Conservation (phyloP, 2,113 vertebrate genomes). For the Shinisaurus crocodilurus region DNA sequence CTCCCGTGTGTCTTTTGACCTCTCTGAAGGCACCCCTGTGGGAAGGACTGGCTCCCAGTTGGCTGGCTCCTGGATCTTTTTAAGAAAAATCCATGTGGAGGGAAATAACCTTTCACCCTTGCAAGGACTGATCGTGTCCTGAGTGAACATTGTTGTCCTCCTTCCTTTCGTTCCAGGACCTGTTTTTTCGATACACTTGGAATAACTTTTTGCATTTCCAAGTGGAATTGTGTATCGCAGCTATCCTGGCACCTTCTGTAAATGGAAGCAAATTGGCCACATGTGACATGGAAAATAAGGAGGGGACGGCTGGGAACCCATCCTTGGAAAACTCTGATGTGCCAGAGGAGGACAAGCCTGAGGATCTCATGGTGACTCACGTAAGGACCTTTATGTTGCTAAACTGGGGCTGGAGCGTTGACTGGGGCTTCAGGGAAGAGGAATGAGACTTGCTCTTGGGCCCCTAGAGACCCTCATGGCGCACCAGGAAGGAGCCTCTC, state of each 20-base stretch:
- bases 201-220: conserved; percentile 99
- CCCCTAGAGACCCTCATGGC: neutral
- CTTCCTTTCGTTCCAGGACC: conserved; percentile 79
- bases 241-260: conserved; percentile 87
- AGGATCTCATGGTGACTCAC: conserved; percentile 86
- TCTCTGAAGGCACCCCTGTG: no score
- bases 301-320: conserved; percentile 52
- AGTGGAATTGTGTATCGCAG: conserved; percentile 94
- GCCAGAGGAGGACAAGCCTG: conserved; percentile 49
- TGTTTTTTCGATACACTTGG: conserved; percentile 98
- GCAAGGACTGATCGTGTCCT: rapidly evolving
- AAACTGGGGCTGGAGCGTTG: rapidly evolving
- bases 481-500: neutral
- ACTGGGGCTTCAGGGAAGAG: neutral
- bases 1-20: neutral
- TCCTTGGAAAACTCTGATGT: conserved; percentile 22
- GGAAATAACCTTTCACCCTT: no score
- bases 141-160: neutral
- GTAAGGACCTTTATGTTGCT: conserved; percentile 70
- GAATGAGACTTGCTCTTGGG: neutral
- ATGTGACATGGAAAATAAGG: conserved; percentile 47
- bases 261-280: conserved; percentile 69
- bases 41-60: no score
- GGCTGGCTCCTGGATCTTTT: no score
- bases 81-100: neutral